Base-by-base conservation (phyloP, 2,113 vertebrate genomes). In the Phylloscopus whistleri region DNA sequence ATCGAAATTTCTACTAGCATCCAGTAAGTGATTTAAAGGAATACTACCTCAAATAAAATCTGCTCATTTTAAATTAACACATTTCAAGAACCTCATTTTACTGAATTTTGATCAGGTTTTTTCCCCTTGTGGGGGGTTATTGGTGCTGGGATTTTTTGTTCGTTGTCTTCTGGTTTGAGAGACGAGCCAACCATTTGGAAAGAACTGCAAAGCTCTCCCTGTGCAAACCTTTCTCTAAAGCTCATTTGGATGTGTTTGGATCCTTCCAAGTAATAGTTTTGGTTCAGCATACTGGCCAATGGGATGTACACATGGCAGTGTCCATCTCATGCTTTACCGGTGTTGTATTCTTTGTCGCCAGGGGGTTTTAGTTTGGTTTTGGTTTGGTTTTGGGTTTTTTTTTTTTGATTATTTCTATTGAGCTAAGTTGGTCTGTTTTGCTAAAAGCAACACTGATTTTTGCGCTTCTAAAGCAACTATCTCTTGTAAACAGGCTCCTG, bases 291-390 rank as follows among this genome's bases (percentile, higher is more conserved):
- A 23, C 6, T 82, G 43, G 19, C 23, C 62, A 56, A 3, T 9
- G 16, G 26, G 6, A 53, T 26, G 15, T 21, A 28, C 1, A 0
- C 14, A 11, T 1, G 0, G 15, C 2, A 6, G 26, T 20, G 22
- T 12, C 21, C 4, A 20, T 27, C n/a, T 73, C 31, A 5, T 44
- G 21, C 10, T 72, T 78, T 60, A 48, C 5, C 21, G 18, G 11
- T 7, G 13, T 62, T 46, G 12, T 35, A 7, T 35, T 44, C 49
- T 66, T 53, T 84, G 12, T 53, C 24, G 27, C 4, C 11, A 18
- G 19, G 30, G 9, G 22, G 7, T 59, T 26, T 59, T 59, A 10
- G 22, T 59, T 59, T 37, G 56, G 10, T 24, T 35, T 16, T 22
- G 14, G 24, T 58, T 58, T 56, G 31, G 20, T 19, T 13, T 11